Percentiles rank a stretch among this genome's conserved stretches.
Evolutionary conservation across 2,797 vertebrate genomes (phyloP).

Genomic region (Phoxinus dragarum): DNA sequence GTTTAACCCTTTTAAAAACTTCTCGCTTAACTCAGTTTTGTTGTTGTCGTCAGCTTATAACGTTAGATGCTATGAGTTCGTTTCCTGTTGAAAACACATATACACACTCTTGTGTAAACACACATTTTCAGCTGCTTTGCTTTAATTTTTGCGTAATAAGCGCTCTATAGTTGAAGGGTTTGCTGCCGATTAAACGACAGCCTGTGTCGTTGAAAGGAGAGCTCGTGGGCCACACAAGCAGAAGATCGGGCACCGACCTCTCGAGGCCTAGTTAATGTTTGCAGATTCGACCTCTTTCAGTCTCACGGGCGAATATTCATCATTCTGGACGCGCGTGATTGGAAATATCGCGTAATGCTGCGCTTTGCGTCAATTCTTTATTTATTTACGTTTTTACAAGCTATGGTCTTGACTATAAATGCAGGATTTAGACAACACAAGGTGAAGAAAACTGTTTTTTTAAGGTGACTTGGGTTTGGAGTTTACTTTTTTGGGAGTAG

Average conservation of each 20-base stretch:
- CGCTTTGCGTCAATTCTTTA: too few species aligned
- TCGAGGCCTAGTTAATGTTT: constrained; percentile 28
- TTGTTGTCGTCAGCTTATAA: background rate
- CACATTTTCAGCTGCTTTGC: background rate
- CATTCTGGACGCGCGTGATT: background rate
- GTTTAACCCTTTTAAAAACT: background rate
- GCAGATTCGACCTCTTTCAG: background rate
- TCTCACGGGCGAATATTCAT: background rate
- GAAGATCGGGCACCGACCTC: constrained; percentile 36
- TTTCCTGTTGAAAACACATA: constrained; percentile 23
- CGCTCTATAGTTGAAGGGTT: background rate
- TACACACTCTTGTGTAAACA: background rate
- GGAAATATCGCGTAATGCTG: background rate
- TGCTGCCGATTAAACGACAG: background rate
- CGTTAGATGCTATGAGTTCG: background rate
- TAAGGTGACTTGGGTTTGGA: background rate
- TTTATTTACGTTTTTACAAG: too few species aligned
- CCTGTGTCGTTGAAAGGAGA: background rate
- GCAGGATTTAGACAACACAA: background rate
- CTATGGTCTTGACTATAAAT: too few species aligned
- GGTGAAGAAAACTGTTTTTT: background rate
- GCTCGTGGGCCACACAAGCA: constrained; percentile 21
- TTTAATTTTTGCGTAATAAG: background rate
- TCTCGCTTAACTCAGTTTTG: background rate
- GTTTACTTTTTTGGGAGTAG: background rate